These are phyloP conservation scores for Apus apus DNA, from an alignment of 2,113 vertebrate genomes.

Conservation along the genomic window DNA sequence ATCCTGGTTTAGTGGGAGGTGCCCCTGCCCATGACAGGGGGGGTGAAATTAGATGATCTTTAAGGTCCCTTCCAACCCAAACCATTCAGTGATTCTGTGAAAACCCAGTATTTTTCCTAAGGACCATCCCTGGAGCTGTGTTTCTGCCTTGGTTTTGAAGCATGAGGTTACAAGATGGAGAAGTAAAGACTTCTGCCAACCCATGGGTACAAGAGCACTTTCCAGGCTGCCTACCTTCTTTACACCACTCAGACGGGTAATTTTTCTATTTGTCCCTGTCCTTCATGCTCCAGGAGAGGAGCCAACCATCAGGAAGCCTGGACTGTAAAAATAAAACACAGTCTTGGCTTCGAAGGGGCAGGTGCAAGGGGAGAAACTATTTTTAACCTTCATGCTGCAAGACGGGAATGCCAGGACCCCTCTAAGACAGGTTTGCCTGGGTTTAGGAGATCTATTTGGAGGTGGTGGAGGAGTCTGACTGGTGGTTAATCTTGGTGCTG, in stretches of 20 bases:
- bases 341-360: not conserved
- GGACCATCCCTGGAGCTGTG: not conserved
- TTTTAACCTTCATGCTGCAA: conserved; percentile 9
- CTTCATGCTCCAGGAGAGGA: not conserved
- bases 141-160: not conserved
- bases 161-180: not conserved
- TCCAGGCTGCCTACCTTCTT: not conserved
- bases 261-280: not conserved
- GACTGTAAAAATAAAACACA: conserved; percentile 3
- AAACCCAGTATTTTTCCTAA: not conserved
- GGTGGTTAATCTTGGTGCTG: conserved; percentile 16
- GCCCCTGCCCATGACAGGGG: no score
- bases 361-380: conserved; percentile 10
- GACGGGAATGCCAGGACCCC: not conserved
- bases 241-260: rapidly evolving
- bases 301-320: not conserved
- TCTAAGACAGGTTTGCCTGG: not conserved
- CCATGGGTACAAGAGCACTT: rapidly evolving
- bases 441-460: conserved; percentile 23
- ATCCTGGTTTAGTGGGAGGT: no score
- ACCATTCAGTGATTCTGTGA: no score
- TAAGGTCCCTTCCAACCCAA: no score
- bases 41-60: no score
- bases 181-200: not conserved
- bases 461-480: not conserved